A percentile compares a stretch with the other conserved stretches of the same genome.
phyloP scores from a whole-genome alignment of 2,113 vertebrate genomes.

The Erythrocercus mccallii region DNA sequence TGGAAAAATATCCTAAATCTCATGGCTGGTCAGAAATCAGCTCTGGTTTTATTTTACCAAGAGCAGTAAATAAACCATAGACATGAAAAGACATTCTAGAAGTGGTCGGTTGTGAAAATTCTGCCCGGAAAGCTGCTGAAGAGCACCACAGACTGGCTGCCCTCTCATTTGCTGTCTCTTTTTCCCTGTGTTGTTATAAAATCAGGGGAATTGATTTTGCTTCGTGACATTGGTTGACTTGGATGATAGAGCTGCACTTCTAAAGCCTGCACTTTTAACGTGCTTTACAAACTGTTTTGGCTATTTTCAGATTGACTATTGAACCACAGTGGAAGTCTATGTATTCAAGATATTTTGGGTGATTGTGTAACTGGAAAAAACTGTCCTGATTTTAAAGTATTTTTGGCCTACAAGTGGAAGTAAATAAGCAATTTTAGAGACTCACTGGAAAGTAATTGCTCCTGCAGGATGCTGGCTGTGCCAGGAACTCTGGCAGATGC shows the following conservation, averaged over 20 bases:
- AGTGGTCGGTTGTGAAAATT: neutral
- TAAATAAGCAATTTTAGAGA: slow-evolving; percentile 55
- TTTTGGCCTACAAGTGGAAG: slow-evolving; percentile 52
- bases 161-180: neutral
- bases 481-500: slow-evolving; percentile 47
- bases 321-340: slow-evolving; percentile 14
- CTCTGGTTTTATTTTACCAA: neutral
- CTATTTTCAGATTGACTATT: slow-evolving; percentile 1
- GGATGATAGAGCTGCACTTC: neutral
- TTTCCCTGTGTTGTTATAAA: neutral
- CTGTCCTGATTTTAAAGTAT: slow-evolving; percentile 51
- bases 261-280: neutral
- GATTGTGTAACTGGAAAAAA: slow-evolving; percentile 66
- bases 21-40: neutral
- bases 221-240: neutral
- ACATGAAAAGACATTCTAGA: neutral
- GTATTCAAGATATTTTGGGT: slow-evolving; percentile 47
- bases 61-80: neutral
- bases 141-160: neutral
- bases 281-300: neutral
- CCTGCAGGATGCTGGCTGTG: slow-evolving; percentile 5
- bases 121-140: neutral
- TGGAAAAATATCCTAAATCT: neutral
- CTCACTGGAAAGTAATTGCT: slow-evolving; percentile 48
- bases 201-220: neutral